Evolutionary conservation across 2,113 vertebrate genomes (phyloP), one percentile per base, ranked within the genome.

Genomic region (Oryzias woworae): DNA sequence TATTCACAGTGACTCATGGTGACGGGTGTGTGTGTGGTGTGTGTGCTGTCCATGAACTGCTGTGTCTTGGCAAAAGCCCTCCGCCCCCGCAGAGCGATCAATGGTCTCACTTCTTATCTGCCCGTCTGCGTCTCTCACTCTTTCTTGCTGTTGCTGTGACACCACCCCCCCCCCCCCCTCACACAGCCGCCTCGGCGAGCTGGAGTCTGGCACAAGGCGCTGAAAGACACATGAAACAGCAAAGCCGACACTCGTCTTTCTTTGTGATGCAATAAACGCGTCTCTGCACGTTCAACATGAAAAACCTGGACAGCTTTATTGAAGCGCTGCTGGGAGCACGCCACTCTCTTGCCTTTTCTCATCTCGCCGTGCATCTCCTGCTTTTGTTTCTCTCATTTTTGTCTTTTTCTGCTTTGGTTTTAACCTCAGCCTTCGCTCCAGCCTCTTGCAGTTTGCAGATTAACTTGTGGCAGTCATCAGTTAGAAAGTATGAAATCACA

Each of bases 301-400:
- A 63, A 78, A 75, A 75, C 53, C 28, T 3, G 20, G 60, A 82
- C 80, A 67, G 74, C 72, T 83, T 87, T 81, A 81, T 77, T 76
- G 74, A 62, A 65, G 26, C n/a, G 62, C 49, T 4, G 8, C 44
- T 17, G 36, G 5, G 46, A 53, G 43, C 55, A 47, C 4, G 28
- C 69, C 36, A 41, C 18, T 62, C 42, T 41, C 41, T 64, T 28
- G 36, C 7, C 41, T 36, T 36, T 69, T 50, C 44, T 51, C 55
- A 7, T 17, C 54, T 65, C 23, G 13, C 14, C 26, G 49, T 55
- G 14, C n/a, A 8, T 54, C 24, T 52, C 52, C 23, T 13, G 54
- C 66, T 5, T 6, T 22, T 54, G 18, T 60, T 31, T 54, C 15
- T 28, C 22, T 45, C 2, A 2, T 14, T 16, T 28, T 59, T 1